Evolutionary conservation across 1,140 invertebrate species (phyloP), one percentile per base, ranked within the genome.

Genomic region (Probaryconus sp.): DNA sequence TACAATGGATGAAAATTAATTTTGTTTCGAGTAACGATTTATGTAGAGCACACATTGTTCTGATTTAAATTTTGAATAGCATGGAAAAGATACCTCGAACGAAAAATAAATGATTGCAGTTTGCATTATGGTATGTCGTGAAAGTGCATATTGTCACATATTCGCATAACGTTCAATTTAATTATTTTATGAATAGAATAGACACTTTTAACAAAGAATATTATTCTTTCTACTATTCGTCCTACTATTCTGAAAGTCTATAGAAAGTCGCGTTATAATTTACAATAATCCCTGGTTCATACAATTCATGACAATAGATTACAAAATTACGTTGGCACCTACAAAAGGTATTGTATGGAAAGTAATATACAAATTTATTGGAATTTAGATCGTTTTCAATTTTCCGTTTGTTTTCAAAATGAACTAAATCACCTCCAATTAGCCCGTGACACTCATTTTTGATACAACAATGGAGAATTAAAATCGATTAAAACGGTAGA

Each of bases 271-370:
- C 38, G 45, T 28, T 37, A 47, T 60, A 38, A 60, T 60, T 60
- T 42, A 17, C 28, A 47, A 47, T 45, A 60, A 60, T 60, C 42
- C 20, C 30, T 45, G 45, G 11, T 5, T 47, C 30, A 47, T 47
- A 60, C 55, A 60, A 60, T 60, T 38, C 55, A 16, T 45, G 16
- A 60, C 55, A 60, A 60, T 37, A 26, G 20, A 38, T 47, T 48
- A 4, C 40, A 47, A 60, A 60, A 35, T 60, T 47, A 45, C 30
- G 30, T 48, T 17, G 28, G 20, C 13, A 28, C 17, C 18, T 35
- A 28, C 42, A 26, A 48, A 47, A 48, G 55, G 42, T 48, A 60
- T 60, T 60, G 55, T 60, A 47, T 16, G 28, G 26, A 37, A 37
- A 60, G 30, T 47, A 26, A 37, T 45, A 28, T n/a, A 60, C 30